phyloP scores from a whole-genome alignment of 2,113 vertebrate species.

The Climacteris rufus region DNA sequence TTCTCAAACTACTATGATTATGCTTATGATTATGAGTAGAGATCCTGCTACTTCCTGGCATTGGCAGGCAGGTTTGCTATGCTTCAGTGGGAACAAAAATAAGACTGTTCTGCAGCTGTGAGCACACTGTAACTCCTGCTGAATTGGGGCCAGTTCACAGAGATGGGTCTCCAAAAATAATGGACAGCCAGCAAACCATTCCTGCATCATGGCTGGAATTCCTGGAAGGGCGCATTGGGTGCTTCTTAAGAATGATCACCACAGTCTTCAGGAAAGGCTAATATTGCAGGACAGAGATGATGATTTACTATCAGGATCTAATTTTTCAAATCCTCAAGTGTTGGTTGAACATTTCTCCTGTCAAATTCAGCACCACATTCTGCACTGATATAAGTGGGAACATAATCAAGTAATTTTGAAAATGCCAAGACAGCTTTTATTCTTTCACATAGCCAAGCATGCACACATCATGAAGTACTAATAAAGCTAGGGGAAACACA shows the following conservation, averaged over 20 bases:
- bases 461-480: neutral
- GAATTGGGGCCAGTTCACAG: neutral
- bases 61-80: neutral
- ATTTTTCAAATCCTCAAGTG: neutral
- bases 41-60: neutral
- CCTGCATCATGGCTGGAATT: neutral
- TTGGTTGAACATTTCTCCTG: neutral
- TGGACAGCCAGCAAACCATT: neutral
- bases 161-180: neutral
- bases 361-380: neutral
- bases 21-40: neutral
- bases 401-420: neutral
- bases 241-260: fast-evolving
- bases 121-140: neutral
- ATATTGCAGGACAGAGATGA: neutral
- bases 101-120: neutral
- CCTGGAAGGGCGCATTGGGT: neutral
- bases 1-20: neutral
- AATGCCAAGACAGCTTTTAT: neutral
- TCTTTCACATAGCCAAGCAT: neutral
- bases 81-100: neutral
- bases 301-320: neutral
- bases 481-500: neutral
- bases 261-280: neutral
- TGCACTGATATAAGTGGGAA: neutral